Conservation (phyloP, 2,113 vertebrate species). For the Pollimyrus isidori region DNA sequence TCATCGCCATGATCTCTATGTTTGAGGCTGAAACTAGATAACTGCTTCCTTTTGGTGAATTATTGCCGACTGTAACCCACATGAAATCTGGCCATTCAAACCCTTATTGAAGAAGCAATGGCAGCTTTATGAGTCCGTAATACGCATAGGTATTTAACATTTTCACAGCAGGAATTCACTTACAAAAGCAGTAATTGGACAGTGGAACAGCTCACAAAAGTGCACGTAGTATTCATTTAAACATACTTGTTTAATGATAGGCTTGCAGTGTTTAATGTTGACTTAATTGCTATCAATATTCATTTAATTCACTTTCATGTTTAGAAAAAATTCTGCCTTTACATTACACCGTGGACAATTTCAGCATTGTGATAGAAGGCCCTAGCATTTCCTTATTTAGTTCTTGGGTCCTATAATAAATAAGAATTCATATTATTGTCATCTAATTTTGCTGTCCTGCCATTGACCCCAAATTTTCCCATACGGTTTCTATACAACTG, state of each 20-base stretch:
- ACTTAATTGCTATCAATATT: background rate
- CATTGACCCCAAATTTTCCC: background rate
- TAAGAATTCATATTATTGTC: background rate
- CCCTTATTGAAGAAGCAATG: conserved; percentile 22
- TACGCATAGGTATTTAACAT: conserved; percentile 45
- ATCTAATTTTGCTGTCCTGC: background rate
- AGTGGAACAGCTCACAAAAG: conserved; percentile 32
- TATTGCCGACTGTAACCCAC: conserved; percentile 42
- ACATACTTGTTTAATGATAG: conserved; percentile 26
- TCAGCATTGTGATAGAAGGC: background rate
- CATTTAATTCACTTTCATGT: background rate
- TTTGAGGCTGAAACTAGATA: conserved; percentile 11
- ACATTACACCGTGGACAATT: background rate
- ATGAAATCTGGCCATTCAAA: conserved; percentile 38
- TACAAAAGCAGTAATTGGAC: conserved; percentile 44
- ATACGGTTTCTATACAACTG: background rate
- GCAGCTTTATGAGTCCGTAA: conserved; percentile 42
- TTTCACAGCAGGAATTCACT: conserved; percentile 41
- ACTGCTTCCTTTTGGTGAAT: conserved; percentile 15
- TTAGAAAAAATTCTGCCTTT: background rate
- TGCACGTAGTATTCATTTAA: conserved; percentile 50
- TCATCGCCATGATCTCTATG: conserved; percentile 11
- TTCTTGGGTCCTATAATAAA: background rate
- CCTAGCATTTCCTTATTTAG: background rate
- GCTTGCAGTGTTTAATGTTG: conserved; percentile 30